Evolutionary conservation across 2,113 vertebrate species (phyloP).

Genomic region (Phalacrocorax brasilianus): DNA sequence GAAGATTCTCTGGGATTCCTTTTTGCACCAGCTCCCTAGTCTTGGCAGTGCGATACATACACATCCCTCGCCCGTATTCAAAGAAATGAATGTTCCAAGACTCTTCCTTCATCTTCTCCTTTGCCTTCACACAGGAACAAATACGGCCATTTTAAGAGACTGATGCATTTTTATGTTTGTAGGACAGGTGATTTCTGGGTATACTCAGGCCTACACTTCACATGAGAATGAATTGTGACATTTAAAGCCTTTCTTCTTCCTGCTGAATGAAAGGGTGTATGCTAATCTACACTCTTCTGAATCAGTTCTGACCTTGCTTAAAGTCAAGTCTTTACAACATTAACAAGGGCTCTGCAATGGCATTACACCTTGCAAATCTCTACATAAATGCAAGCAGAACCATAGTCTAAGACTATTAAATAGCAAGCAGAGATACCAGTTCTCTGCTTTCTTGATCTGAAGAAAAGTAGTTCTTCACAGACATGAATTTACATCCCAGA

Average conservation of each 20-base stretch:
- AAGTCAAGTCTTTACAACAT: neutral
- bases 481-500: neutral
- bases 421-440: neutral
- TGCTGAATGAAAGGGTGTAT: neutral
- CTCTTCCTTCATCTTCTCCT: constrained; percentile 97
- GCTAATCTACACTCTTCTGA: neutral
- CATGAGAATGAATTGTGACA: neutral
- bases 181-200: neutral
- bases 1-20: constrained; percentile 90
- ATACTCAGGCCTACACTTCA: neutral
- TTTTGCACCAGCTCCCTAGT: constrained; percentile 90
- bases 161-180: neutral
- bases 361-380: neutral
- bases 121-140: constrained; percentile 77
- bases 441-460: neutral
- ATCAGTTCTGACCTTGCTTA: neutral
- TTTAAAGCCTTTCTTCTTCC: neutral
- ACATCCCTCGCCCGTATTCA: constrained; percentile 93
- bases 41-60: constrained; percentile 95
- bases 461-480: neutral
- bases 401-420: neutral
- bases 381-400: neutral
- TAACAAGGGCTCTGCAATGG: neutral
- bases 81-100: constrained; percentile 98
- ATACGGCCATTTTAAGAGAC: neutral